Evolutionary conservation across 1,140 invertebrate species (phyloP), one percentile per base, ranked within the genome.

Genomic region (Lutraria rhynchaena): DNA sequence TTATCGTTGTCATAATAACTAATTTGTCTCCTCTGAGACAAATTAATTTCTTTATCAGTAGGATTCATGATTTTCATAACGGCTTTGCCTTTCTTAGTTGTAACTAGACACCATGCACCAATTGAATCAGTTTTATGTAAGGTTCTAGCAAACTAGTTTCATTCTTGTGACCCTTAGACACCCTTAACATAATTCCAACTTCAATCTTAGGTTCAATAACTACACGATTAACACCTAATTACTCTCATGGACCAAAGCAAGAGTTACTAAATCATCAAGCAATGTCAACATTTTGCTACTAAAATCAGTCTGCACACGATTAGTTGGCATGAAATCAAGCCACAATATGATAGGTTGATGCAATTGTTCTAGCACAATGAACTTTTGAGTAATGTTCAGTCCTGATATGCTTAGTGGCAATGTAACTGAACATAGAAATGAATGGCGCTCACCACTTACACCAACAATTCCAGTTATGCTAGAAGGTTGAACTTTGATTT

Each of bases 301-400:
- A 13, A 53, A 77, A 33, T 84, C 67, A 73, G 82, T 33, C 1
- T 31, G 17, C 58, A 77, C 53, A 58, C 33, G 27, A 31, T 76
- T 70, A 53, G 67, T 31, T 35, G 69, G 31, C 51, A 82, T 58
- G 17, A 85, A 85, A 57, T 85, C 81, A n/a, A 58, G 35, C 37
- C 75, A 74, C 44, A 85, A 67, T 19, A 85, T 80, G 7, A 84
- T n/a, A 33, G 83, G 69, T 29, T 84, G 73, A 33, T 76, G 78
- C 44, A 49, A 49, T 11, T 49, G 44, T 49, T 49, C 44, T 49
- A 49, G 44, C 44, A 49, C 44, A 11, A 49, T 49, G 44, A 49
- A 49, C 19, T 11, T 49, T 19, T 49, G 44, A 49, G 19, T 27
- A 9, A 71, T 58, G 11, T 15, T 5, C 24, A 55, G 33, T 1